Evolutionary conservation across 2,113 vertebrate genomes (phyloP).

Genomic region (Uria aalge): DNA sequence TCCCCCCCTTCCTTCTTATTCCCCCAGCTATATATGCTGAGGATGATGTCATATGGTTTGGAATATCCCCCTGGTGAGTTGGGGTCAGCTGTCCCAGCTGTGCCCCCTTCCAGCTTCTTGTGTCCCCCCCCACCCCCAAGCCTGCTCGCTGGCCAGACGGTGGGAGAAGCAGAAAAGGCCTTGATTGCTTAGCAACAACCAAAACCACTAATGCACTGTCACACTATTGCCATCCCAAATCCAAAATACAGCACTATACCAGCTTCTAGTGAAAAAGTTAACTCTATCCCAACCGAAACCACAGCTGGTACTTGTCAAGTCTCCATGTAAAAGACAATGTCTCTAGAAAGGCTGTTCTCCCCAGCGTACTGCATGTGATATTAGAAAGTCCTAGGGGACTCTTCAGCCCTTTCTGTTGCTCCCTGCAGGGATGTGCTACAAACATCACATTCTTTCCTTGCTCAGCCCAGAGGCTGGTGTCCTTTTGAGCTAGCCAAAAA

Average conservation of each 20-base stretch:
- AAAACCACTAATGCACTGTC: neutral
- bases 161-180: neutral
- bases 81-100: neutral
- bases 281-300: neutral
- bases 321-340: neutral
- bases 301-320: accelerated
- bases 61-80: neutral
- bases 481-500: neutral
- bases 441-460: neutral
- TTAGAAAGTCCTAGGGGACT: neutral
- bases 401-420: neutral
- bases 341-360: neutral
- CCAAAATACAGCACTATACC: neutral
- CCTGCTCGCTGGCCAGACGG: neutral
- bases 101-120: neutral
- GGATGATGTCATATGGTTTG: neutral
- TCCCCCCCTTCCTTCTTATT: neutral
- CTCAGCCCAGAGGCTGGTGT: neutral
- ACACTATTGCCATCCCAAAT: neutral
- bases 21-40: neutral
- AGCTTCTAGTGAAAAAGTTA: neutral
- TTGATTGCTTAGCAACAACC: neutral
- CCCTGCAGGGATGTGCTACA: neutral
- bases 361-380: neutral
- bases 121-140: neutral